These are phyloP conservation scores for Dissostichus mawsoni DNA, from an alignment of 2,113 vertebrate species.

Conservation along the genomic window DNA sequence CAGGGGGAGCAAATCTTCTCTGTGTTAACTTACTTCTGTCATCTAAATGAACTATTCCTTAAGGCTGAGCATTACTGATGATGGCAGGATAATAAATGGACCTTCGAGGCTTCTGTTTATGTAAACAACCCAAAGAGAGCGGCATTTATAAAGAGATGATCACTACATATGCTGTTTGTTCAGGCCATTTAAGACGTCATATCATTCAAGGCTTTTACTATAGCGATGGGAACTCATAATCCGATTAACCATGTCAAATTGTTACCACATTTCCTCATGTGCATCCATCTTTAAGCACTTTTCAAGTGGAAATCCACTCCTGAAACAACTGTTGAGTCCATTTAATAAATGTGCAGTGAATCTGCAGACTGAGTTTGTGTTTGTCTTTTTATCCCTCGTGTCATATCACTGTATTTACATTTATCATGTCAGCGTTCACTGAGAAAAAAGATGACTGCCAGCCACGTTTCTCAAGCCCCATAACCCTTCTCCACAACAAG, in stretches of 20 bases:
- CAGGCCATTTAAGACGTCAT: slow-evolving; percentile 66
- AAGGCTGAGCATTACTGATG: slow-evolving; percentile 67
- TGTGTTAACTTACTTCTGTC: slow-evolving; percentile 78
- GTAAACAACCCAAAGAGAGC: slow-evolving; percentile 42
- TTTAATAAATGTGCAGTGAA: slow-evolving; percentile 40
- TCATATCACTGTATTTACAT: slow-evolving; percentile 56
- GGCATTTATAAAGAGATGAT: slow-evolving; percentile 69
- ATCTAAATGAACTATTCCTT: slow-evolving; percentile 77
- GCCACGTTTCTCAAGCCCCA: slow-evolving; percentile 40
- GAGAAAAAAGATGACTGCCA: slow-evolving; percentile 46
- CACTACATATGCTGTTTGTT: slow-evolving; percentile 72
- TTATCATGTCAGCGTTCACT: slow-evolving; percentile 58
- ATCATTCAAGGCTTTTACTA: slow-evolving; percentile 63
- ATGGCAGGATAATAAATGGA: slow-evolving; percentile 67
- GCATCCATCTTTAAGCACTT: slow-evolving; percentile 53
- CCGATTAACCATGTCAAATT: slow-evolving; percentile 70
- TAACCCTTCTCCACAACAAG: slow-evolving; percentile 58
- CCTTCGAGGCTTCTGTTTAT: slow-evolving; percentile 65
- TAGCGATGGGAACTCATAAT: slow-evolving; percentile 67
- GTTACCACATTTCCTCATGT: slow-evolving; percentile 67
- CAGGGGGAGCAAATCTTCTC: slow-evolving; percentile 75
- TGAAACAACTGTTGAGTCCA: slow-evolving; percentile 63
- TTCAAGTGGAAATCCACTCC: slow-evolving; percentile 61
- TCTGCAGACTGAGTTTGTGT: not conserved
- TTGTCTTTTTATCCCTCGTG: slow-evolving; percentile 39